Evolutionary conservation across 2,797 vertebrate genomes (phyloP), one percentile per base, ranked within the genome.

Genomic region (Esox masquinongy): DNA sequence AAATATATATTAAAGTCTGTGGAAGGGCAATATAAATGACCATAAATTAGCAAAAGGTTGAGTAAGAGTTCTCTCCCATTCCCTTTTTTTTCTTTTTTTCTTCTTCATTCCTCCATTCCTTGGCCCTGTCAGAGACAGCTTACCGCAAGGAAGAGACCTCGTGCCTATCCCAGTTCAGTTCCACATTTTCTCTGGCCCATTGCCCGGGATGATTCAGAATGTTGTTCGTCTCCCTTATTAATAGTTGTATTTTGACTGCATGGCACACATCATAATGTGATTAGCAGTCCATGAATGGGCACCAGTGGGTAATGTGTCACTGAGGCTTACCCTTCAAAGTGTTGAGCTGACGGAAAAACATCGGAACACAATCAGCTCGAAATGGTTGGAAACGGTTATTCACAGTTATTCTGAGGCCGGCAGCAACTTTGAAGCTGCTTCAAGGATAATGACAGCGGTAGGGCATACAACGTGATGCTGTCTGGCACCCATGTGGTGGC

Each of bases 401-500:
- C 84, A 82, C 78, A 77, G 84, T 85, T 80, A 81, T 89, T 91
- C 76, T 80, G 64, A 80, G 76, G 78, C 82, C 49, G 24, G 78
- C 66, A 67, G 83, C 5, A 76, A 79, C 84, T 76, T 53, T 74
- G 86, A 84, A 81, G 82, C 74, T 79, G 71, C 61, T 68, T 74
- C 1, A 6, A 79, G 79, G 86, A 91, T 89, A 88, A 90, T 87
- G 89, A 92, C 87, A 90, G 83, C 82, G 86, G 81, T 17, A 75
- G 85, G 74, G 76, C 79, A 76, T 79, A 74, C 85, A 90, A 91
- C 85, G 71, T 74, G 84, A 89, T 89, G 86, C 75, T 85, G 83
- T 84, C 90, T 85, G 77, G 31, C 4, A 74, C 82, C 84, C 81
- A 79, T 79, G 73, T 1, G 74, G 63, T 0, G 74, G 61, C 71